Evolutionary conservation across 2,888 invertebrate species (phyloP).

Genomic region (Drosophila longiperda): DNA sequence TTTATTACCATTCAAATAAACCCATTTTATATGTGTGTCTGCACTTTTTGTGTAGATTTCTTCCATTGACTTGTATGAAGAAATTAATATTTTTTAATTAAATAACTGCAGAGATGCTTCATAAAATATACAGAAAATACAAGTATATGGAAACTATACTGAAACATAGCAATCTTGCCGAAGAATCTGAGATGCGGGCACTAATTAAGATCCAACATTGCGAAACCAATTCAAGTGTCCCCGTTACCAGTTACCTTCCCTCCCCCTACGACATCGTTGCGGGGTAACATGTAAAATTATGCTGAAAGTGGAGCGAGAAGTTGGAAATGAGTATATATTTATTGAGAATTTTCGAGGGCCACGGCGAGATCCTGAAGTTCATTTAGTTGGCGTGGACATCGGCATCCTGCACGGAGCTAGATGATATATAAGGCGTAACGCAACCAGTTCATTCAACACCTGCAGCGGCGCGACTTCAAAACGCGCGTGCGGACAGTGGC

Average conservation of each 20-base stretch:
- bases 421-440: conserved; percentile 67
- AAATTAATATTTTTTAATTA: background rate
- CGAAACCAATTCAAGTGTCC: conserved; percentile 21
- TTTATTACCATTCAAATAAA: background rate
- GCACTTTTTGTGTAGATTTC: background rate
- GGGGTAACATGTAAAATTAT: conserved; percentile 43
- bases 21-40: background rate
- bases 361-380: conserved; percentile 19
- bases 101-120: background rate
- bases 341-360: conserved; percentile 10
- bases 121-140: background rate
- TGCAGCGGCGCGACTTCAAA: conserved; percentile 64
- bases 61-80: background rate
- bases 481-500: conserved; percentile 64
- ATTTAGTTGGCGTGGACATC: conserved; percentile 24
- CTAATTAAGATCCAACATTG: conserved; percentile 58
- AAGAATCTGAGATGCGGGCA: conserved; percentile 44
- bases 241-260: background rate
- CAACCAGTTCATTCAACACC: conserved; percentile 78
- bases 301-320: conserved; percentile 36
- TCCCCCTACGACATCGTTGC: background rate
- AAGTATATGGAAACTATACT: background rate
- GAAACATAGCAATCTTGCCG: conserved; percentile 20
- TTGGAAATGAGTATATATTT: background rate
- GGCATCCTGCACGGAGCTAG: conserved; percentile 35